Conservation (phyloP, 2,113 vertebrate genomes). For the Miniopterus natalensis region DNA sequence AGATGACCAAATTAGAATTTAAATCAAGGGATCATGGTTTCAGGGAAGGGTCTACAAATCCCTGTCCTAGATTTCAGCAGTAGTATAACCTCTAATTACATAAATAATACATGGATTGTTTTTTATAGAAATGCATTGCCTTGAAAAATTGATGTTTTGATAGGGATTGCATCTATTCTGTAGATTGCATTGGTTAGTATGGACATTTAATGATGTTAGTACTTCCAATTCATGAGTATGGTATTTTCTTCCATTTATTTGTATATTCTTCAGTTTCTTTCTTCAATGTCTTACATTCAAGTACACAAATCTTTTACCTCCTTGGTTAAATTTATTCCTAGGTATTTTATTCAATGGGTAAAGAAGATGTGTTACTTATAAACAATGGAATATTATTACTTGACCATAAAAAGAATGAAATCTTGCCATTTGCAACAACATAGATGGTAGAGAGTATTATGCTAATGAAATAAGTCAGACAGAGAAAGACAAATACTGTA, state of each 20-base stretch:
- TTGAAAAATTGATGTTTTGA: background rate
- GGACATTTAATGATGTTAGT: background rate
- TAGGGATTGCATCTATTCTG: background rate
- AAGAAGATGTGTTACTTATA: background rate
- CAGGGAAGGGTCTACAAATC: background rate
- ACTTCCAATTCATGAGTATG: background rate
- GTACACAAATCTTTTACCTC: background rate
- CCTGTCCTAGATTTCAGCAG: background rate
- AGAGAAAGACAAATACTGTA: background rate
- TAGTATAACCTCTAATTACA: background rate
- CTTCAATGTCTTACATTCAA: background rate
- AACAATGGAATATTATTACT: background rate
- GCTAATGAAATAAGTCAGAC: background rate
- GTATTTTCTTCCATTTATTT: background rate
- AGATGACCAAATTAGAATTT: background rate
- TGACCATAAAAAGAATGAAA: background rate
- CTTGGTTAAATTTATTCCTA: background rate
- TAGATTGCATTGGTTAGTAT: background rate
- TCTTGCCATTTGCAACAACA: background rate
- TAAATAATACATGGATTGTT: background rate
- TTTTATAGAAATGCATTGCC: background rate
- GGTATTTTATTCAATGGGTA: background rate
- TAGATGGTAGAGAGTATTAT: background rate
- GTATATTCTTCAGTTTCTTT: background rate
- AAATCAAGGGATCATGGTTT: background rate